phyloP scores from a whole-genome alignment of 2,888 invertebrate species.

The Disparrhopalites patrizii region DNA sequence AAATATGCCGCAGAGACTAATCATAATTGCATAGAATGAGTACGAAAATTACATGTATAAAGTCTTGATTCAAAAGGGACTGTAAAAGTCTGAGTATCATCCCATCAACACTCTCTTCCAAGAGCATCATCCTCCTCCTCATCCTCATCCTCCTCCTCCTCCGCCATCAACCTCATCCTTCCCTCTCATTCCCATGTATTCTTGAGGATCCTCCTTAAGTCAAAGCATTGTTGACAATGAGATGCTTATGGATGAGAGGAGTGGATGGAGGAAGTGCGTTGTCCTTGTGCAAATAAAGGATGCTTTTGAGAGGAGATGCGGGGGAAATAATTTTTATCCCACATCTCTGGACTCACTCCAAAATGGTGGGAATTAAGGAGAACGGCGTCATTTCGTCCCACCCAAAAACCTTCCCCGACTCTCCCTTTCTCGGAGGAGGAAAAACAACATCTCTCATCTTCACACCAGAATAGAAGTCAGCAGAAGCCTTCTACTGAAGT shows the following conservation, averaged over 20 bases:
- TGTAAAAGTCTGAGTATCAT: no score
- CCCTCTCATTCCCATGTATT: neutral
- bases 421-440: no score
- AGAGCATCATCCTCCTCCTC: neutral
- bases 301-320: neutral
- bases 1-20: slow-evolving; percentile 14
- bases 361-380: neutral
- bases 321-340: slow-evolving; percentile 8
- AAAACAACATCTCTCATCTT: no score
- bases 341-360: slow-evolving; percentile 16
- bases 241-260: no score
- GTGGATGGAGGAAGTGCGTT: no score
- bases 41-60: slow-evolving; percentile 12
- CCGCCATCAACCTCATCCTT: neutral
- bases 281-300: neutral
- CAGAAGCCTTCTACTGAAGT: no score
- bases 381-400: neutral
- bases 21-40: slow-evolving; percentile 11
- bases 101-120: neutral
- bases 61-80: neutral
- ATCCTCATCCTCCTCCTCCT: neutral
- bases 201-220: neutral
- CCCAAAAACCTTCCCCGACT: neutral
- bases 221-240: neutral
- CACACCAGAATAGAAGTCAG: no score